These are phyloP conservation scores for Oreochromis niloticus DNA, from an alignment of 2,113 vertebrate species.

Conservation along the genomic window DNA sequence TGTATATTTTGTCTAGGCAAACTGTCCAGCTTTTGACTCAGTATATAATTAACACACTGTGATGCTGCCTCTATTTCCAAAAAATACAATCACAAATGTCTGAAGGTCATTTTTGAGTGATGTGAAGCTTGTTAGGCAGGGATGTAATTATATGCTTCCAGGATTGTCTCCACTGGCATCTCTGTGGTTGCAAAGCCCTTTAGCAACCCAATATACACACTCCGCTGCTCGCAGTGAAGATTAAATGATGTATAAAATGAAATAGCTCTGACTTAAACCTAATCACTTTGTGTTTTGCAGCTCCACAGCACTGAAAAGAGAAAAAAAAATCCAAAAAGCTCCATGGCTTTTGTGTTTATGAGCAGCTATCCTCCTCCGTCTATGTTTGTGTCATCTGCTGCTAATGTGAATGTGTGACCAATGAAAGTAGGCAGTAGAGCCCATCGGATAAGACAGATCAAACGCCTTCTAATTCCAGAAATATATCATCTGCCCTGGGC, in stretches of 20 bases:
- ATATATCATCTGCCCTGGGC: conserved; percentile 15
- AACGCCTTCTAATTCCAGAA: conserved; percentile 18
- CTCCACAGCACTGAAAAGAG: background rate
- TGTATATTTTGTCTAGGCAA: background rate
- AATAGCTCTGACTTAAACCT: background rate
- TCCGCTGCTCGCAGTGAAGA: background rate
- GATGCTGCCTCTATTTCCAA: background rate
- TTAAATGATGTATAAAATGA: background rate
- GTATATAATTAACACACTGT: background rate
- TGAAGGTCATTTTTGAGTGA: background rate
- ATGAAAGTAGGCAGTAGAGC: background rate
- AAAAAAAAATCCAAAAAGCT: background rate
- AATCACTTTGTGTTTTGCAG: background rate
- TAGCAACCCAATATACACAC: background rate
- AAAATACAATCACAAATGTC: background rate
- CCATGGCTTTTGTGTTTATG: background rate
- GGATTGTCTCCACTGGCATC: background rate
- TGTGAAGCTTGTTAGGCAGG: background rate
- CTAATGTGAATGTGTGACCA: background rate
- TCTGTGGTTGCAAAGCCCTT: background rate
- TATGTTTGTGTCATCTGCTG: background rate
- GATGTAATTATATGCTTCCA: background rate
- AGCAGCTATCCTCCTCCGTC: background rate
- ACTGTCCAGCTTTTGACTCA: background rate
- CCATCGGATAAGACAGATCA: conserved; percentile 24